These are phyloP conservation scores for Lepidochrysops patricia DNA, from an alignment of 2,888 invertebrate genomes.

Conservation along the genomic window DNA sequence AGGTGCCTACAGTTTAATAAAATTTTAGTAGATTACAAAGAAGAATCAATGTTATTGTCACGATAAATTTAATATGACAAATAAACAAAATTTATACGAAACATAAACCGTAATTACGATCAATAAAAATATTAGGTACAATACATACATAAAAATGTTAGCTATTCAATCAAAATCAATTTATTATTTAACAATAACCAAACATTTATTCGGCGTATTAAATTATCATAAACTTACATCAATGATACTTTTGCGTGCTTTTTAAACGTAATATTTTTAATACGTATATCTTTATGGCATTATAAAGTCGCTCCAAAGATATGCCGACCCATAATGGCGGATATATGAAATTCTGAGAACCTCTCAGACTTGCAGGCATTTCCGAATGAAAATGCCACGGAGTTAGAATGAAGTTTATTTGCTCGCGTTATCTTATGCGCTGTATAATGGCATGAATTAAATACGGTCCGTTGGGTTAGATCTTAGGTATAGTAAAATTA, in stretches of 20 bases:
- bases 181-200: background rate
- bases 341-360: constrained; percentile 28
- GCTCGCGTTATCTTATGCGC: background rate
- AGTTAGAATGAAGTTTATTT: constrained; percentile 15
- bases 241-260: background rate
- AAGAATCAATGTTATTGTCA: no score
- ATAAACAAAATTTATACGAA: no score
- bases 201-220: background rate
- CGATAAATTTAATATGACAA: no score
- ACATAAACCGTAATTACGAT: no score
- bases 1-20: no score
- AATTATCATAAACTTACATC: background rate
- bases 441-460: no score
- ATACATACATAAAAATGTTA: background rate
- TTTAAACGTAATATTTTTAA: background rate
- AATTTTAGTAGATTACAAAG: no score
- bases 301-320: constrained; percentile 11
- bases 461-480: no score
- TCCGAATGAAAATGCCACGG: constrained; percentile 27
- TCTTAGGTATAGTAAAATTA: no score
- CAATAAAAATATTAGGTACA: background rate
- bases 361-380: constrained; percentile 28
- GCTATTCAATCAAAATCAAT: background rate
- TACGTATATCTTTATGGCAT: background rate
- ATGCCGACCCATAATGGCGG: constrained; percentile 22